phyloP scores from a whole-genome alignment of 2,888 invertebrate genomes.

The Tipula helvola region DNA sequence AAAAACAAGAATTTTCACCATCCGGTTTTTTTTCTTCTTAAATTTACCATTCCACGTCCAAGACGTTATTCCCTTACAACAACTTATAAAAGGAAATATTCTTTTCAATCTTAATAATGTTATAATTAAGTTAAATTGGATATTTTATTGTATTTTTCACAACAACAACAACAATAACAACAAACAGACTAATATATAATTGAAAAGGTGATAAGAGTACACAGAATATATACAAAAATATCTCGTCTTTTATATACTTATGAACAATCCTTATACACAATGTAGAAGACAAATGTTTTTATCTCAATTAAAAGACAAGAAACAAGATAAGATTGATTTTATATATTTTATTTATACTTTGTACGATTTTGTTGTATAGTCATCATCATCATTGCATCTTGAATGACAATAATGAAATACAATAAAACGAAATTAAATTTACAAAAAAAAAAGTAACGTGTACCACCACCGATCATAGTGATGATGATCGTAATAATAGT shows the following conservation, averaged over 20 bases:
- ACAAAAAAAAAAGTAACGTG: not conserved
- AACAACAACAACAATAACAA: not conserved
- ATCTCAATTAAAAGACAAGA: conserved; percentile 4
- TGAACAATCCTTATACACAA: not conserved
- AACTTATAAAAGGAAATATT: not conserved
- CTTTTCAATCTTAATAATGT: not conserved
- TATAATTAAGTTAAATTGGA: conserved; percentile 4
- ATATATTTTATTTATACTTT: not conserved
- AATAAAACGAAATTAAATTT: not conserved
- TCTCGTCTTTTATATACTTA: not conserved
- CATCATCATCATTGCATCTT: not conserved
- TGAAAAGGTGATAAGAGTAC: conserved; percentile 4
- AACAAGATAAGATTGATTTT: not conserved
- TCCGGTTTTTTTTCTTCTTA: not conserved
- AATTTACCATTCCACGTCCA: not conserved
- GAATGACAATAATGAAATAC: not conserved
- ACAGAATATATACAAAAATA: not conserved
- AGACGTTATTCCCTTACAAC: not conserved
- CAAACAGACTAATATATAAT: not conserved
- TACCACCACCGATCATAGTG: not conserved
- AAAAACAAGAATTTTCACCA: not conserved
- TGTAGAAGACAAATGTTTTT: not conserved
- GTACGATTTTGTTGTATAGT: not conserved
- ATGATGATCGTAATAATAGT: not conserved
- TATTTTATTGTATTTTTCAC: not conserved